These are phyloP conservation scores for Onychomys arenicola DNA, from an alignment of 2,797 vertebrate species.

Conservation along the genomic window DNA sequence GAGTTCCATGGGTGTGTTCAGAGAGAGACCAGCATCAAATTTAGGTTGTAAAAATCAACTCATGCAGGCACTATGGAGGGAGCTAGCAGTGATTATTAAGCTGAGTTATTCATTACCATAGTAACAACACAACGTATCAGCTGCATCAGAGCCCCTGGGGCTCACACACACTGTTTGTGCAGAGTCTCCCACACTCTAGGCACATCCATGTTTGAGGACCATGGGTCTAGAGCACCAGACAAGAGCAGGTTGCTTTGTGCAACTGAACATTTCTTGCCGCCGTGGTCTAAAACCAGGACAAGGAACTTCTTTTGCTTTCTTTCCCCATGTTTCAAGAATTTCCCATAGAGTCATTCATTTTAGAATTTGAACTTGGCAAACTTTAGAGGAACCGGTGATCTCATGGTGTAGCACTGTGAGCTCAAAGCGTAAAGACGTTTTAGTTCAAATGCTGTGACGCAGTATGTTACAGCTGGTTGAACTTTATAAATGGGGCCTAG, in stretches of 20 bases:
- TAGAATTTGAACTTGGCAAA: not conserved
- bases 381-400: not conserved
- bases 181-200: not conserved
- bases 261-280: not conserved
- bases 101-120: not conserved
- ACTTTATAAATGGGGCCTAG: not conserved
- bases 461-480: not conserved
- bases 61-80: not conserved
- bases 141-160: not conserved
- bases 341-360: slow-evolving; percentile 22
- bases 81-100: slow-evolving; percentile 7
- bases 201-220: not conserved
- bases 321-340: not conserved
- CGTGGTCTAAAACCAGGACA: not conserved
- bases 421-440: not conserved
- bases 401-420: not conserved
- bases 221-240: not conserved
- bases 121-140: not conserved
- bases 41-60: slow-evolving; percentile 15
- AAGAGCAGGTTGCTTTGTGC: not conserved
- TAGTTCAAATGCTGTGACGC: not conserved
- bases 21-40: slow-evolving; percentile 55
- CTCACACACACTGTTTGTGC: not conserved
- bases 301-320: not conserved
- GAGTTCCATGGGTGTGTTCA: not conserved